These are phyloP conservation scores for Glaucopsyche alexis DNA, from an alignment of 2,888 invertebrate genomes.

Conservation along the genomic window DNA sequence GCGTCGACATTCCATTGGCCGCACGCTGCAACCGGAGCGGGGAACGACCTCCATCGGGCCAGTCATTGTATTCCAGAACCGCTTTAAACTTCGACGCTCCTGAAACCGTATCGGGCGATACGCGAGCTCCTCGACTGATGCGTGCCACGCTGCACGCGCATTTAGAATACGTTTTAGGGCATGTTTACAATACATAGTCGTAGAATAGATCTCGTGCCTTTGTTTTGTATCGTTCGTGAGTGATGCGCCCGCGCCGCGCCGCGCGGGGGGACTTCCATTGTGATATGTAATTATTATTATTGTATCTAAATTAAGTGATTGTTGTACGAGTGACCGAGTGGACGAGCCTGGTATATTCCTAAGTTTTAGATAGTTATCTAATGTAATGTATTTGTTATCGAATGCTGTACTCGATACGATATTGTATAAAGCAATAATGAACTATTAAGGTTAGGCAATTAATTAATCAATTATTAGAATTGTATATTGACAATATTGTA, in stretches of 20 bases:
- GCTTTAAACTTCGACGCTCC: constrained; percentile 68
- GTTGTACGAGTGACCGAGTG: constrained; percentile 69
- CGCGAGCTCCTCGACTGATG: constrained; percentile 61
- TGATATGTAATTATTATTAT: constrained; percentile 79
- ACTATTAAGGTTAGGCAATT: constrained; percentile 58
- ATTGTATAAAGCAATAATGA: constrained; percentile 77
- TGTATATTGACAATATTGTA: constrained; percentile 70
- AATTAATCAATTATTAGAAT: constrained; percentile 67
- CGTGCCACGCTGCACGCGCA: constrained; percentile 63
- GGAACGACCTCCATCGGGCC: constrained; percentile 70
- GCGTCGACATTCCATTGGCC: constrained; percentile 72
- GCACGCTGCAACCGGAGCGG: constrained; percentile 55
- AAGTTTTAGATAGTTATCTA: constrained; percentile 63
- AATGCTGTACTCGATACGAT: constrained; percentile 71
- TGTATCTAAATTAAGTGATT: constrained; percentile 76
- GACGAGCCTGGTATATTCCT: constrained; percentile 65
- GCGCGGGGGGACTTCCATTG: constrained; percentile 76
- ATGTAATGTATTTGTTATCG: constrained; percentile 65
- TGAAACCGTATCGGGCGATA: constrained; percentile 54
- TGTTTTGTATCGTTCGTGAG: constrained; percentile 71
- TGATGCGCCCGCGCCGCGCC: constrained; percentile 52
- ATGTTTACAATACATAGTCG: constrained; percentile 65
- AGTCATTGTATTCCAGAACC: constrained; percentile 73
- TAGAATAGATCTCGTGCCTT: constrained; percentile 77
- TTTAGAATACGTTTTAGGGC: constrained; percentile 69